phyloP scores from a whole-genome alignment of 2,888 invertebrate genomes.

The Aspidiotus rigidus region DNA sequence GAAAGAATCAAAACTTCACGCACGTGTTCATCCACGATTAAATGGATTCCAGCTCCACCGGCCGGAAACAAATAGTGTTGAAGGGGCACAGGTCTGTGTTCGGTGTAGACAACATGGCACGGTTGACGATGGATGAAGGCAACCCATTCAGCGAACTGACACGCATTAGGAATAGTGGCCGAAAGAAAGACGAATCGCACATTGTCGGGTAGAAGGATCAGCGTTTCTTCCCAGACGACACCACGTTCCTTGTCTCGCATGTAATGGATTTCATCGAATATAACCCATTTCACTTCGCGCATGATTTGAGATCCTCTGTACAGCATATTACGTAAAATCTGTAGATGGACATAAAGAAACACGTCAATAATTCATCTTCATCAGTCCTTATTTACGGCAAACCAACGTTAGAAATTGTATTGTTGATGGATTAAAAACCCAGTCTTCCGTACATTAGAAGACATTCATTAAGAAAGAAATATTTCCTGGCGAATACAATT shows the following conservation, averaged over 20 bases:
- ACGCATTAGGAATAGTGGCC: constrained; percentile 97
- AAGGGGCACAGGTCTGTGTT: constrained; percentile 91
- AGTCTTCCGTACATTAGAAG: constrained; percentile 1
- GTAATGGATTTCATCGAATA: constrained; percentile 99
- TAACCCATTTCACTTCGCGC: constrained; percentile 99
- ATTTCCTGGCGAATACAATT: no score
- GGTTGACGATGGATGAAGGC: constrained; percentile 89
- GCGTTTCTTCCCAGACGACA: constrained; percentile 98
- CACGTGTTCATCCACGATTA: constrained; percentile 86
- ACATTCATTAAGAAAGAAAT: no score
- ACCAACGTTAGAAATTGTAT: not conserved
- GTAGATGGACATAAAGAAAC: constrained; percentile 38
- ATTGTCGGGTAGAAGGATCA: constrained; percentile 92
- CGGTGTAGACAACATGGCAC: constrained; percentile 98
- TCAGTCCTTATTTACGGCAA: no score
- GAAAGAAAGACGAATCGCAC: constrained; percentile 98
- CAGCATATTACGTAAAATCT: constrained; percentile 96
- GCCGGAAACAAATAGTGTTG: constrained; percentile 98
- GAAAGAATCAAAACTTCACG: constrained; percentile 31
- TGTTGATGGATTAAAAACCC: not conserved
- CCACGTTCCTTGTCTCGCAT: constrained; percentile 99
- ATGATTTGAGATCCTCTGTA: constrained; percentile 97
- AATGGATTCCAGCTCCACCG: constrained; percentile 90
- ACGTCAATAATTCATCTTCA: no score
- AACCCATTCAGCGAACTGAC: constrained; percentile 93